Evolutionary conservation across 1,140 invertebrate species (phyloP), one percentile per base, ranked within the genome.

Genomic region (Bombus vancouverensis): DNA sequence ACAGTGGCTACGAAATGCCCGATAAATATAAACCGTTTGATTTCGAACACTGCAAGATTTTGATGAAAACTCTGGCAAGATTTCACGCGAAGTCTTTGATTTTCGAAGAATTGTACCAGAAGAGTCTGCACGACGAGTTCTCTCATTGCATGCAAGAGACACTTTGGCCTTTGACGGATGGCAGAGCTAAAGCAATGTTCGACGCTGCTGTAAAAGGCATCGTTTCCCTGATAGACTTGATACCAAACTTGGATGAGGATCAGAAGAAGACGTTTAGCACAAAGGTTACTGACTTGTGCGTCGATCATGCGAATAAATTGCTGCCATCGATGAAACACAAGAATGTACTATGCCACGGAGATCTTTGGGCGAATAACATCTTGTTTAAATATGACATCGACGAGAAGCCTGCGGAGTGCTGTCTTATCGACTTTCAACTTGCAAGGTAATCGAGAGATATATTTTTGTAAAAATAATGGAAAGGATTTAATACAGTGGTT

Each of bases 351-450:
- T 96, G 96, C 84, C 96, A 97, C 81, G 96, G 96, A 0, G 97
- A 97, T 92, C 90, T 96, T n/a, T 97, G 96, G 96, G 93, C 95
- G 1, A 96, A 96, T 81, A 97, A 97, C 91, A 95, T 97, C 66
- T 93, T 97, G 88, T 96, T 96, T 83, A 96, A 96, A 91, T 96
- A 96, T 83, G 91, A 95, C 2, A 90, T 91, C 8, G 92, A 94
- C 79, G 92, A 90, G 18, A 92, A 93, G 59, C 86, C 95, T 3
- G 78, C 94, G 4, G 90, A 93, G 13, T 96, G 96, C 28, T 94
- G 96, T 22, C 87, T 97, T 9, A 95, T 97, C 34, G 97, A 97
- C 90, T 97, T 96, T 80, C 97, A 97, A 92, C 93, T 97, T 44
- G 95, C 95, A 1, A 90, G 96, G 59, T 97, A 96, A 91, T 53